A percentile compares a stretch with the other conserved stretches of the same genome.
Evolutionary conservation across 1,140 invertebrate genomes (phyloP).

Genomic region (Bombus polaris): DNA sequence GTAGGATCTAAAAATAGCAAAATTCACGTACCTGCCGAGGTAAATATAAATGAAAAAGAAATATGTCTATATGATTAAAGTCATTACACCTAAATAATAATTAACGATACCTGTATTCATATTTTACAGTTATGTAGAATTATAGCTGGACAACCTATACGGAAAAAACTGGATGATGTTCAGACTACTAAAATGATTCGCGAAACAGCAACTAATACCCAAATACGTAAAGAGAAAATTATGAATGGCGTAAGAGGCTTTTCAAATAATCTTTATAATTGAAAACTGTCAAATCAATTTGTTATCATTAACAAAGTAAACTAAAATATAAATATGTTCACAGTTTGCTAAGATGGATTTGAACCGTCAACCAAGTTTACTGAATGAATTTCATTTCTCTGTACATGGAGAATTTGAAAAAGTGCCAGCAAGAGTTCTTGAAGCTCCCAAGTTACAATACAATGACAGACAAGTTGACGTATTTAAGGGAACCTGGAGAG

Average conservation of each 20-base stretch:
- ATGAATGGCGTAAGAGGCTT: conserved; percentile 81
- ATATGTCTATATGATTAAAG: neutral
- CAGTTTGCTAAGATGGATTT: conserved; percentile 76
- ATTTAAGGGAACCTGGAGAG: conserved; percentile 81
- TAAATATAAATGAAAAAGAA: conserved; percentile 26
- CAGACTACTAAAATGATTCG: conserved; percentile 87
- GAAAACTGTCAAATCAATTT: conserved; percentile 1
- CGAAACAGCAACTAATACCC: conserved; percentile 85
- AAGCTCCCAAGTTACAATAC: conserved; percentile 81
- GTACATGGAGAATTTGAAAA: conserved; percentile 83
- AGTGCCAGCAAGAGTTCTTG: conserved; percentile 84
- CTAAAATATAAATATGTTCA: conserved; percentile 26
- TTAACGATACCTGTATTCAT: neutral
- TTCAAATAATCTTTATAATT: conserved; percentile 3
- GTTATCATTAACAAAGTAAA: neutral
- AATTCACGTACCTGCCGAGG: conserved; percentile 71
- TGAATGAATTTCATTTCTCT: conserved; percentile 84
- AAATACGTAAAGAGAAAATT: conserved; percentile 85
- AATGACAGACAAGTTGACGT: conserved; percentile 61
- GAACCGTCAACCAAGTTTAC: conserved; percentile 81
- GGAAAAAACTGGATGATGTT: conserved; percentile 82
- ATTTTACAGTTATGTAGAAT: conserved; percentile 83
- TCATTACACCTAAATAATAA: neutral
- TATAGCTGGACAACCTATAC: conserved; percentile 84
- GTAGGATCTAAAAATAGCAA: conserved; percentile 83